These are phyloP conservation scores for Lysandra coridon DNA, from an alignment of 2,888 invertebrate genomes.

Conservation along the genomic window DNA sequence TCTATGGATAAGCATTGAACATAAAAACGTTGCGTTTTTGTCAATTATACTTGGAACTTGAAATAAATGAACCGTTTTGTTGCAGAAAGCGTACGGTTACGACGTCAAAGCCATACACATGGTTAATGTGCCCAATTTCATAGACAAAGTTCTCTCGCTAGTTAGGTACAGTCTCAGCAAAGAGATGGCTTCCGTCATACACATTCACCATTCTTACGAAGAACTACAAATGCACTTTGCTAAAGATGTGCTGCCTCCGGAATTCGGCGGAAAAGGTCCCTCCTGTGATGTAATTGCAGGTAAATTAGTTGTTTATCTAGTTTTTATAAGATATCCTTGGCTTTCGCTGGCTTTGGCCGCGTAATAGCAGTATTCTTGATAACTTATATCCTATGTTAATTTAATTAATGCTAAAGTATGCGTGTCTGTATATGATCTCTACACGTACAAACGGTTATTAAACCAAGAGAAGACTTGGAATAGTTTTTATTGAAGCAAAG, in stretches of 20 bases:
- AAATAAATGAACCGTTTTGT: constrained; percentile 33
- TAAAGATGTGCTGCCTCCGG: constrained; percentile 49
- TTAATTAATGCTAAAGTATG: too few species aligned
- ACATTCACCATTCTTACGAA: constrained; percentile 43
- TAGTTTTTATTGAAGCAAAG: too few species aligned
- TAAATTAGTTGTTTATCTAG: not conserved
- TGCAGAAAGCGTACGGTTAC: constrained; percentile 56
- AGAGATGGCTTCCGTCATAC: constrained; percentile 45
- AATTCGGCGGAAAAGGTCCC: constrained; percentile 50
- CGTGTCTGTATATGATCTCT: too few species aligned
- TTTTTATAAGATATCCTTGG: not conserved
- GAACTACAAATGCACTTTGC: constrained; percentile 44
- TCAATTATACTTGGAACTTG: not conserved
- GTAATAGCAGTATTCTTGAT: too few species aligned
- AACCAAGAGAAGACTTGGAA: too few species aligned
- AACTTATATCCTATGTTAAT: too few species aligned
- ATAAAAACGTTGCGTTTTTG: not conserved
- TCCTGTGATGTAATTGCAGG: constrained; percentile 7
- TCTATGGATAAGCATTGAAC: too few species aligned
- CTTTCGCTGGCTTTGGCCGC: too few species aligned
- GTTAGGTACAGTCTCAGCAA: constrained; percentile 53
- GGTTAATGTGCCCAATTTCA: constrained; percentile 57
- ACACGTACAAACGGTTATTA: too few species aligned
- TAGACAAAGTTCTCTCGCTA: constrained; percentile 55
- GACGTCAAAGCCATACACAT: constrained; percentile 61